phyloP scores from a whole-genome alignment of 2,888 invertebrate species.

The Crepidodera aurea region DNA sequence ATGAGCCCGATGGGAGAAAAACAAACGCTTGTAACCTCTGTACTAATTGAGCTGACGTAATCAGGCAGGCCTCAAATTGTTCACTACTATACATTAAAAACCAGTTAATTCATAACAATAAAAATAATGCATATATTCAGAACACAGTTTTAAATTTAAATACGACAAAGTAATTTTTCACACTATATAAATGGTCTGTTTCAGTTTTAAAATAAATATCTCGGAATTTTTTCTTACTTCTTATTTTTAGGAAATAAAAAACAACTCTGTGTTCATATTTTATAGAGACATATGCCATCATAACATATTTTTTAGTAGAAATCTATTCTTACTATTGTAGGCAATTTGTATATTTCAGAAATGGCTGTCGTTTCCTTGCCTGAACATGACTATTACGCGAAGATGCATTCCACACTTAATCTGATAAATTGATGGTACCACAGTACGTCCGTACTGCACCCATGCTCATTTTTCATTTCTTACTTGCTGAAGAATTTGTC shows the following conservation, averaged over 20 bases:
- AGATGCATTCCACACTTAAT: conserved; percentile 33
- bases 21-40: too few species aligned
- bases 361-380: conserved; percentile 32
- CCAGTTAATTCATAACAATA: too few species aligned
- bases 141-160: too few species aligned
- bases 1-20: too few species aligned
- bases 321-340: conserved; percentile 18
- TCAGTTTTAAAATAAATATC: too few species aligned
- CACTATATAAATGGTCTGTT: too few species aligned
- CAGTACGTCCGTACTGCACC: conserved; percentile 36
- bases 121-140: too few species aligned
- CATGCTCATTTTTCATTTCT: conserved; percentile 35
- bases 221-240: too few species aligned
- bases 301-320: conserved; percentile 7
- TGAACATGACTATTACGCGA: conserved; percentile 32
- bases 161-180: too few species aligned
- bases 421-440: conserved; percentile 36
- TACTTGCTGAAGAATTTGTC: conserved; percentile 6
- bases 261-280: not conserved
- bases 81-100: too few species aligned
- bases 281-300: not conserved
- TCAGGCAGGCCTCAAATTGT: too few species aligned
- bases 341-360: conserved; percentile 36
- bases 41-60: too few species aligned
- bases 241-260: not conserved